Percentiles rank a stretch among this genome's conserved stretches.
phyloP scores from a whole-genome alignment of 2,797 vertebrate genomes.

The Rhabdophis nuchalis region DNA sequence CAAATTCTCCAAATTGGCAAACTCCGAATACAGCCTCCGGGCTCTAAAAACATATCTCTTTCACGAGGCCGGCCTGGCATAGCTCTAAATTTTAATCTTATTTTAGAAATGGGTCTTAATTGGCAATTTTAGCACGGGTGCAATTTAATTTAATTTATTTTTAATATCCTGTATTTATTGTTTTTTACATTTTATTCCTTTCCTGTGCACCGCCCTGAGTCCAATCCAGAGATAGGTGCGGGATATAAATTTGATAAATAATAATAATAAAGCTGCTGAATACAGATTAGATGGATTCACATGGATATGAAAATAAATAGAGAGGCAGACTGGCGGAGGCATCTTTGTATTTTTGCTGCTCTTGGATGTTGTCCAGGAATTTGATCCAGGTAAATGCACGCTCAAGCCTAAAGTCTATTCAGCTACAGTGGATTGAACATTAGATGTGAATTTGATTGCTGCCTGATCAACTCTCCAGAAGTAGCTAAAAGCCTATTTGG shows the following conservation, averaged over 20 bases:
- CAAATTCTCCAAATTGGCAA: neutral
- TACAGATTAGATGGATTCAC: neutral
- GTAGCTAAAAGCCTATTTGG: neutral
- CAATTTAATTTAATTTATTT: no score
- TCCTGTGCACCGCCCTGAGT: no score
- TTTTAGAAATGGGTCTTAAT: no score
- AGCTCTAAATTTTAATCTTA: no score
- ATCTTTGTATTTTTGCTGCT: neutral
- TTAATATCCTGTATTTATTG: no score
- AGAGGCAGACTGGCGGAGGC: neutral
- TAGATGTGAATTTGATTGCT: neutral
- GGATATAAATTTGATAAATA: no score
- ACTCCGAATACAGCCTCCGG: neutral
- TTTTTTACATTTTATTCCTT: no score
- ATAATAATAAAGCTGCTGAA: no score
- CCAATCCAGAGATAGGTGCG: no score
- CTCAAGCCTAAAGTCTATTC: neutral
- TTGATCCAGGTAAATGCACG: slow-evolving; percentile 11
- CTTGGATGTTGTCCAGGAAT: neutral
- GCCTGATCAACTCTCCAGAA: slow-evolving; percentile 12
- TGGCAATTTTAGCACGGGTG: no score
- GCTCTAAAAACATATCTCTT: no score
- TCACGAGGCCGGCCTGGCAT: no score
- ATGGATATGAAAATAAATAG: neutral
- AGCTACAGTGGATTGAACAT: neutral